Percentiles rank a stretch among this genome's conserved stretches.
Conservation (phyloP, 2,113 vertebrate genomes). For the Nipponia nippon region DNA sequence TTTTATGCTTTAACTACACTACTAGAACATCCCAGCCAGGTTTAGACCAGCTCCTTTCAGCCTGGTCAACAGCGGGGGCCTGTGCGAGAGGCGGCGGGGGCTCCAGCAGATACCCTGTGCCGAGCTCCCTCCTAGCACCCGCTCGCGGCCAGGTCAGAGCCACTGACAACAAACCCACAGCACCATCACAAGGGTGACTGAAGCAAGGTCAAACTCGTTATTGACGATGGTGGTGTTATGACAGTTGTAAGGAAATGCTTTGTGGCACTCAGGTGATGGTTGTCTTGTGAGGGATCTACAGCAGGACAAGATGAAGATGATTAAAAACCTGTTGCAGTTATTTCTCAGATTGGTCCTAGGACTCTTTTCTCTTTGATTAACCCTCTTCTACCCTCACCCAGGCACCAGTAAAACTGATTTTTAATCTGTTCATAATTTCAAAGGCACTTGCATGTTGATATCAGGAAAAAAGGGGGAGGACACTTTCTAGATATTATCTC, state of each 20-base stretch:
- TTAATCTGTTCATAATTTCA: neutral
- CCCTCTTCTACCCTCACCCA: neutral
- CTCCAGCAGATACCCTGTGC: neutral
- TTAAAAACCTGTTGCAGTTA: neutral
- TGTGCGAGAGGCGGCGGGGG: fast-evolving
- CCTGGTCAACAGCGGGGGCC: fast-evolving
- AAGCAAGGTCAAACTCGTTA: neutral
- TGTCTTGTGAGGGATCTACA: neutral
- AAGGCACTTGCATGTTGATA: neutral
- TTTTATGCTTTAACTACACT: neutral
- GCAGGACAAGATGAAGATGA: neutral
- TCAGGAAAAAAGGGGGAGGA: neutral
- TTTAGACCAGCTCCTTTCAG: neutral
- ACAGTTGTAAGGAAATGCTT: neutral
- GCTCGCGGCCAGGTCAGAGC: fast-evolving
- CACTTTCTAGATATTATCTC: neutral
- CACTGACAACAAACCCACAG: neutral
- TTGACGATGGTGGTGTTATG: neutral
- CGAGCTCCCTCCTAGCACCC: neutral
- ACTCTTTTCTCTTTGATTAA: neutral
- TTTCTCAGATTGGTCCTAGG: neutral
- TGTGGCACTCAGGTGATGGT: neutral
- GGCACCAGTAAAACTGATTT: neutral
- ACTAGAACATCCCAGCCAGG: neutral
- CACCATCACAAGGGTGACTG: fast-evolving